Evolutionary conservation across 2,888 invertebrate species (phyloP).

Genomic region (Drosophila formosana): DNA sequence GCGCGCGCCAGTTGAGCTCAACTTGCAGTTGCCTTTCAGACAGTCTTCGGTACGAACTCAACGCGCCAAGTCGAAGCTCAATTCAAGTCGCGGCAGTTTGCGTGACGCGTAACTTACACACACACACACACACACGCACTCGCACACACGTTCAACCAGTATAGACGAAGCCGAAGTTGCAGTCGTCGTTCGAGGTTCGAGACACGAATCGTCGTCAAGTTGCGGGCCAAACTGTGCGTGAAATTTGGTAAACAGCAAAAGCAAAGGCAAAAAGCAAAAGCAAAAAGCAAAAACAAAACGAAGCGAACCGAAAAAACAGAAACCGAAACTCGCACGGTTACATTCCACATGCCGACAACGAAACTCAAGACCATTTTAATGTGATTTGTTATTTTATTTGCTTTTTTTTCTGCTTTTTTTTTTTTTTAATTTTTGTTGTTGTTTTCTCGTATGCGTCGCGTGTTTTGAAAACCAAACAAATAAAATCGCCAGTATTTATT

Average conservation of each 20-base stretch:
- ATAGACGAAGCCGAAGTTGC: constrained; percentile 29
- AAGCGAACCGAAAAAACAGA: constrained; percentile 23
- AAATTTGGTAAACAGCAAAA: constrained; percentile 68
- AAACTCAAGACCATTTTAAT: constrained; percentile 43
- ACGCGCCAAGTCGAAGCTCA: constrained; percentile 52
- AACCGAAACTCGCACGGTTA: constrained; percentile 36
- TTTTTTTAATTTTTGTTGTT: constrained; percentile 16
- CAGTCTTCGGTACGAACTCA: constrained; percentile 71
- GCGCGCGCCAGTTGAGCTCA: constrained; percentile 16
- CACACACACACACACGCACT: background rate
- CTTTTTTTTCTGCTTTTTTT: constrained; percentile 9
- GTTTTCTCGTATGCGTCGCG: constrained; percentile 35
- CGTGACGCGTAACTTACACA: constrained; percentile 6
- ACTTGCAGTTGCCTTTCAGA: constrained; percentile 39
- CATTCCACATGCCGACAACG: constrained; percentile 42
- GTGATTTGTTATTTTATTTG: constrained; percentile 41
- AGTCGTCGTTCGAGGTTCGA: constrained; percentile 15
- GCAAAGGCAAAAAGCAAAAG: constrained; percentile 39
- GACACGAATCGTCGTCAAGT: constrained; percentile 22
- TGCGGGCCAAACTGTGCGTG: constrained; percentile 69
- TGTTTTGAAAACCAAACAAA: constrained; percentile 32
- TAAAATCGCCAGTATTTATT: constrained; percentile 10
- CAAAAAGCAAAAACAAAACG: constrained; percentile 43
- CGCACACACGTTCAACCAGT: constrained; percentile 1
- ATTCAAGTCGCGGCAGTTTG: constrained; percentile 13